A percentile compares a stretch with the other conserved stretches of the same genome.
These are phyloP conservation scores for Hanleya hanleyi DNA, from an alignment of 2,888 invertebrate genomes.

Conservation along the genomic window DNA sequence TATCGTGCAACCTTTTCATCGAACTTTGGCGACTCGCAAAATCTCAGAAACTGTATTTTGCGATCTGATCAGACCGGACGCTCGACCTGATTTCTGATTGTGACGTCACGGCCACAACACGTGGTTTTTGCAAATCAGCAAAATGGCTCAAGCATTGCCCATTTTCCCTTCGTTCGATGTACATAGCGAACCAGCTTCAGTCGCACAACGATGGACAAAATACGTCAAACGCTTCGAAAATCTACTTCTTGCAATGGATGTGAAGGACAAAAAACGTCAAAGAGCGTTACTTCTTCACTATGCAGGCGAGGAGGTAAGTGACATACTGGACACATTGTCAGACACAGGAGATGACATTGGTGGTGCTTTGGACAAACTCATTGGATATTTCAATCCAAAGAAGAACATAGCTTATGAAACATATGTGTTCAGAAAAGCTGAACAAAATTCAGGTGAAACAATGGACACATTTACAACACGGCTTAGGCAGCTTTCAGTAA, in stretches of 20 bases:
- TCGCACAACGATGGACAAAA: constrained; percentile 17
- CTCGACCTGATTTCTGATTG: too few species aligned
- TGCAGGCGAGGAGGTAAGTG: too few species aligned
- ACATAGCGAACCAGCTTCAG: background rate
- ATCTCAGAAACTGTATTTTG: too few species aligned
- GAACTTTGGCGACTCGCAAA: too few species aligned
- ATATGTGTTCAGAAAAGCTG: constrained; percentile 14
- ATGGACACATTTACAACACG: background rate
- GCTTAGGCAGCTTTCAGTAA: constrained; percentile 4
- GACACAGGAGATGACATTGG: constrained; percentile 21
- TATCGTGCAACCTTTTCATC: too few species aligned
- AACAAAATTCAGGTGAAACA: constrained; percentile 11
- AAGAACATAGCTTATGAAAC: constrained; percentile 12
- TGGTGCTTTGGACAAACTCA: background rate
- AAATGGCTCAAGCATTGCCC: background rate
- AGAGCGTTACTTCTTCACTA: constrained; percentile 32
- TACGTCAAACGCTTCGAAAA: constrained; percentile 22
- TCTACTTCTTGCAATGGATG: constrained; percentile 11
- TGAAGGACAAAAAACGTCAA: constrained; percentile 16
- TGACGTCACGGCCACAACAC: too few species aligned
- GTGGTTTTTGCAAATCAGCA: too few species aligned
- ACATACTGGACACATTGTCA: too few species aligned
- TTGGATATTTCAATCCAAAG: constrained; percentile 15
- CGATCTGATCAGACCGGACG: too few species aligned
- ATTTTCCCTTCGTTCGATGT: background rate